A percentile compares a stretch with the other conserved stretches of the same genome.
phyloP scores from a whole-genome alignment of 2,797 vertebrate genomes.

The Spinus olivaceus region DNA sequence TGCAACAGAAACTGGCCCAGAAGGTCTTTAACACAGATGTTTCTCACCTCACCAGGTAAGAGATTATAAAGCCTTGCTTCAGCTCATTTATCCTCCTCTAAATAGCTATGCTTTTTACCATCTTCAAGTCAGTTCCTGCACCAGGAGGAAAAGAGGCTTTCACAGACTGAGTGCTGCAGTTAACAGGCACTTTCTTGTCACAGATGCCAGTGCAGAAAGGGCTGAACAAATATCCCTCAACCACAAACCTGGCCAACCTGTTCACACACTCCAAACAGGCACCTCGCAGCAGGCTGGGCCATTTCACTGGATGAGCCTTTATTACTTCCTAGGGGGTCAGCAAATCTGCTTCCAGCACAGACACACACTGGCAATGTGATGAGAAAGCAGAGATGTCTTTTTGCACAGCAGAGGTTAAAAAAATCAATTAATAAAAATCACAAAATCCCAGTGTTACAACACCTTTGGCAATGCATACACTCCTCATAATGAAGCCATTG shows the following conservation, averaged over 20 bases:
- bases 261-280: background rate
- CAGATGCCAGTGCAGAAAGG: background rate
- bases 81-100: background rate
- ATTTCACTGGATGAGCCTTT: background rate
- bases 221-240: background rate
- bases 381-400: background rate
- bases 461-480: background rate
- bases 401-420: background rate
- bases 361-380: background rate
- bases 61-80: constrained; percentile 1
- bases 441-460: background rate
- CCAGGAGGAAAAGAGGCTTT: background rate
- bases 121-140: background rate
- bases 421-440: background rate
- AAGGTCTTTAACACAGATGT: background rate
- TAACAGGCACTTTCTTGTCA: background rate
- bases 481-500: background rate
- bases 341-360: background rate
- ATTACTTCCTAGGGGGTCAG: background rate
- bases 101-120: background rate
- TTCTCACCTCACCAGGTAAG: background rate
- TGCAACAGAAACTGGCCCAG: background rate
- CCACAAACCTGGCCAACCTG: background rate
- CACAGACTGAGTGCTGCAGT: background rate
- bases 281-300: background rate